Conservation (phyloP, 2,888 invertebrate species). For the Erebia ligea region DNA sequence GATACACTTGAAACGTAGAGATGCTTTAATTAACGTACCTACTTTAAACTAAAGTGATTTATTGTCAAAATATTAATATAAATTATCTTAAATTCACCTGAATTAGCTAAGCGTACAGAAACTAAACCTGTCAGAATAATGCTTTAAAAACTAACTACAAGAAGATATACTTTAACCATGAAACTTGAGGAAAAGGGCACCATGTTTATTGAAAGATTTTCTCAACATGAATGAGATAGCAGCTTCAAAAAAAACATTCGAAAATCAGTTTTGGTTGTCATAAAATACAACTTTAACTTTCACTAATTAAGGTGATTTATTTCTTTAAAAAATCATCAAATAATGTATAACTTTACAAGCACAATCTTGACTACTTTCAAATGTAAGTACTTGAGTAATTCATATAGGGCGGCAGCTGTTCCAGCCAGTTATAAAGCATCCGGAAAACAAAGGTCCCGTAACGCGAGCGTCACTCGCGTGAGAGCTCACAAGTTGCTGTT, state of each 20-base stretch:
- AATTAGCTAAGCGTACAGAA: no score
- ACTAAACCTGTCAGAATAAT: no score
- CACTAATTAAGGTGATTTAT: no score
- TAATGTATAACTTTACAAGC: background rate
- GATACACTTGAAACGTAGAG: constrained; percentile 5
- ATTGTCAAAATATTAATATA: background rate
- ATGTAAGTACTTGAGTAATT: background rate
- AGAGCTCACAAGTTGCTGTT: constrained; percentile 75
- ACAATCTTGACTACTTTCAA: background rate
- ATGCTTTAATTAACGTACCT: background rate
- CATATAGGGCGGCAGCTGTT: constrained; percentile 18
- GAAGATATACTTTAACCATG: no score
- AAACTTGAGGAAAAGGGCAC: no score
- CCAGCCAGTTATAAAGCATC: constrained; percentile 52
- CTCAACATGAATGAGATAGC: no score
- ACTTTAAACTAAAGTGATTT: background rate
- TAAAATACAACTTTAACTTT: no score
- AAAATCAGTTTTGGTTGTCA: no score
- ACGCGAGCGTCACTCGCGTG: constrained; percentile 66
- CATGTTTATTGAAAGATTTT: no score
- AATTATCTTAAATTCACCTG: no score
- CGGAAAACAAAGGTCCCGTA: constrained; percentile 69
- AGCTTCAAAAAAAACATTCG: no score
- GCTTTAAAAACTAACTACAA: no score
- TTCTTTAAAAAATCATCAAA: background rate